phyloP scores from a whole-genome alignment of 1,140 invertebrate genomes.

The Pseudoatta argentina region DNA sequence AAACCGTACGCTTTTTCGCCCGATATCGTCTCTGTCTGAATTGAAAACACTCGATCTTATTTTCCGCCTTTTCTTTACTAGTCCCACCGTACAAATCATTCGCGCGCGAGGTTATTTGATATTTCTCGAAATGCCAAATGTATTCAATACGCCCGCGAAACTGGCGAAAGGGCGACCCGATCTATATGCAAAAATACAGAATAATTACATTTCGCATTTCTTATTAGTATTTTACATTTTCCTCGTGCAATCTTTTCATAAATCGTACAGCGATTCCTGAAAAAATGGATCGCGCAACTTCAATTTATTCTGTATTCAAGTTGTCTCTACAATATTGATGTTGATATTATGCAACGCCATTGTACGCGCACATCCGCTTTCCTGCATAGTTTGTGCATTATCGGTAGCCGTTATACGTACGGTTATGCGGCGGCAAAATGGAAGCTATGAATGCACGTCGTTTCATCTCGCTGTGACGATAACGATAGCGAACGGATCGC shows the following conservation, averaged over 20 bases:
- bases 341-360: slow-evolving; percentile 34
- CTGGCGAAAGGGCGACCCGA: neutral
- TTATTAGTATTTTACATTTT: neutral
- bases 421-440: neutral
- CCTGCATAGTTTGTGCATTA: slow-evolving; percentile 41
- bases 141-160: neutral
- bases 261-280: slow-evolving; percentile 7
- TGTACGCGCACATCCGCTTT: slow-evolving; percentile 28
- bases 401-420: slow-evolving; percentile 24
- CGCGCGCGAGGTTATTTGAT: neutral
- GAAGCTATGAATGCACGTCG: neutral
- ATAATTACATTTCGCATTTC: neutral
- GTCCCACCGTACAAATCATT: neutral
- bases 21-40: neutral
- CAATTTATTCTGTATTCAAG: slow-evolving; percentile 47
- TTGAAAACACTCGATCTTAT: slow-evolving; percentile 35
- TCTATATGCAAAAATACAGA: slow-evolving; percentile 1
- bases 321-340: slow-evolving; percentile 47
- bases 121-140: neutral
- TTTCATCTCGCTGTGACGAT: slow-evolving; percentile 6
- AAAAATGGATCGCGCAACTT: slow-evolving; percentile 42
- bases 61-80: neutral
- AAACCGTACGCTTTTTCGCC: slow-evolving; percentile 12
- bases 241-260: slow-evolving; percentile 22
- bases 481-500: neutral